Base-by-base conservation (phyloP, 2,888 invertebrate genomes). In the Limnephilus rhombicus region DNA sequence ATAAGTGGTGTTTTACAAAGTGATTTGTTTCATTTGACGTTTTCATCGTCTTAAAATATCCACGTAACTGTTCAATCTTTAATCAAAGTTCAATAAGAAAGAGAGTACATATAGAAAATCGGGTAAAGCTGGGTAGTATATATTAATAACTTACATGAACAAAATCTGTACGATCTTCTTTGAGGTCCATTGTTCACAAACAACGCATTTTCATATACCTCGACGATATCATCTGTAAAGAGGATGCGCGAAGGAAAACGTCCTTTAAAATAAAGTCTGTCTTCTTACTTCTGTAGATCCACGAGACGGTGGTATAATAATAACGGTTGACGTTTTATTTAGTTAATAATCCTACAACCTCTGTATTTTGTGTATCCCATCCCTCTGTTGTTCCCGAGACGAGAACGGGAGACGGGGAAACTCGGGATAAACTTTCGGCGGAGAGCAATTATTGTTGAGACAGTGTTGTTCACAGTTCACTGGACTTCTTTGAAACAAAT, bases 311-410 rank as follows among this genome's bases (percentile, higher is more conserved):
- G 24, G 68, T 18, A 68, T 68, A 49, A 24, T 24, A 24, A 68
- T 68, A 24, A 68, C 9, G n/a, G 68, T 68, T 68, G 68, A 68
- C 24, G 68, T 85, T 91, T 89, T 87, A 91, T 88, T 89, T 88
- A 81, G 88, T 91, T 83, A 83, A 91, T 91, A 91, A 89, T 82
- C 91, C 53, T 41, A 80, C 86, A 53, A 91, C 85, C 83, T 49
- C 83, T 82, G 53, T 45, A 45, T 83, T 68, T 68, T 68, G 68
- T 68, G n/a, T n/a, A n/a, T 49, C 83, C 83, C 49, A 18, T 81
- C 90, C 41, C 82, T 90, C 85, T 53, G 49, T 90, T 53, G 45
- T 45, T 49, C 85, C 83, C 83, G 45, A 80, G 11, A 41, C 81
- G 29, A 13, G 24, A 68, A 37, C 82, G 18, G 81, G 90, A 49